These are phyloP conservation scores for Arrhamphus sclerolepis DNA, from an alignment of 2,797 vertebrate genomes.

Conservation along the genomic window DNA sequence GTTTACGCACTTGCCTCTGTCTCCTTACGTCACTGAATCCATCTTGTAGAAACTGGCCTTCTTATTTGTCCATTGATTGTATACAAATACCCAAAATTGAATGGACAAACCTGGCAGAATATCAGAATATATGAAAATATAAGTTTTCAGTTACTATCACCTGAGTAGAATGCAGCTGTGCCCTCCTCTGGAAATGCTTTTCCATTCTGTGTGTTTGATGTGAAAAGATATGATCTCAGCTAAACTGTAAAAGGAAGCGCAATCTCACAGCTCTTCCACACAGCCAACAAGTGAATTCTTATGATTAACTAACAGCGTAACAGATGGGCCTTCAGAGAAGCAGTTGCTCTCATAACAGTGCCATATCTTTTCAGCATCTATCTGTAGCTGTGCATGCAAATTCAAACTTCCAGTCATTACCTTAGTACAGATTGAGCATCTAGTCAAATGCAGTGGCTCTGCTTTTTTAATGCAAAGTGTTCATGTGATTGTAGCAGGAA, in stretches of 20 bases:
- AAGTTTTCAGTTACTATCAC: background rate
- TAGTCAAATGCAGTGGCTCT: conserved; percentile 53
- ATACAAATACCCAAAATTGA: background rate
- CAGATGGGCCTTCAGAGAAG: conserved; percentile 26
- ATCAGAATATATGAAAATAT: background rate
- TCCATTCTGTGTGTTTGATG: conserved; percentile 9
- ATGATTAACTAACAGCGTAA: conserved; percentile 20
- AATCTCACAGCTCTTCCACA: conserved; percentile 1
- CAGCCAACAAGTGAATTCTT: conserved; percentile 19
- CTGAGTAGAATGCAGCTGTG: conserved; percentile 21
- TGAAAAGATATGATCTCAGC: conserved; percentile 24
- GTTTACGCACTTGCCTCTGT: too few species aligned
- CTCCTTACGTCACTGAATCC: too few species aligned
- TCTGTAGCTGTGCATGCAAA: conserved; percentile 40
- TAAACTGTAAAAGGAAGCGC: conserved; percentile 21
- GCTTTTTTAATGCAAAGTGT: conserved; percentile 70
- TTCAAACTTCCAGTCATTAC: conserved; percentile 32
- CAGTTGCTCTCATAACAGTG: conserved; percentile 42
- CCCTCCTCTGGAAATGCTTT: conserved; percentile 2
- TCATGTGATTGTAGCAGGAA: conserved; percentile 51
- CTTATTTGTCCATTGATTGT: background rate
- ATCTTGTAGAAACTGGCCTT: too few species aligned
- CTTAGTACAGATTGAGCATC: conserved; percentile 39
- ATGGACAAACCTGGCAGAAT: conserved; percentile 6
- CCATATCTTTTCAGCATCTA: conserved; percentile 30